Conservation (phyloP, 2,797 vertebrate genomes). For the Acestrorhynchus altus region DNA sequence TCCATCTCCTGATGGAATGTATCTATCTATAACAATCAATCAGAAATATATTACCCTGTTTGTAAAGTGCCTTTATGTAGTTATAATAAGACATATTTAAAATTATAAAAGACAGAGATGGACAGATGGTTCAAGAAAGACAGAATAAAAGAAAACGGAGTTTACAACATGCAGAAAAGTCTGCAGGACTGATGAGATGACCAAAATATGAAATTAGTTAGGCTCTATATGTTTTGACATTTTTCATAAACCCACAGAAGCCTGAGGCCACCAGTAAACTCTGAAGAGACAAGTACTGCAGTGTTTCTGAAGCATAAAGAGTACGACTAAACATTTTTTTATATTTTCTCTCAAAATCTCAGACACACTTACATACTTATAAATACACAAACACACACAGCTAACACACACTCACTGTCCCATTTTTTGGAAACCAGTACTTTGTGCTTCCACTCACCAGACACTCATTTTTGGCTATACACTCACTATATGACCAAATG, state of each 20-base stretch:
- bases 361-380: not conserved
- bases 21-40: too few relatives aligned
- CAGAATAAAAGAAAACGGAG: constrained; percentile 32
- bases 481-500: too few relatives aligned
- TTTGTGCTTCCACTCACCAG: too few relatives aligned
- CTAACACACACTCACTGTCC: not conserved
- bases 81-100: too few relatives aligned
- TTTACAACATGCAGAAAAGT: not conserved
- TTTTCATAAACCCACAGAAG: not conserved
- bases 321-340: constrained; percentile 1
- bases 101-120: constrained; percentile 24
- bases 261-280: constrained; percentile 1
- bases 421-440: too few relatives aligned
- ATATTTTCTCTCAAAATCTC: not conserved
- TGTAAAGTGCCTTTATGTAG: too few relatives aligned
- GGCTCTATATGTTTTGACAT: constrained; percentile 13
- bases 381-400: not conserved
- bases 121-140: constrained; percentile 29
- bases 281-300: not conserved
- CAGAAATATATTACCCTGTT: too few relatives aligned
- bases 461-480: too few relatives aligned
- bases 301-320: not conserved
- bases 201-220: constrained; percentile 22
- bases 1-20: too few relatives aligned
- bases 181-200: not conserved